Conservation (phyloP, 2,888 invertebrate genomes). For the Noctuana brunneofusca region DNA sequence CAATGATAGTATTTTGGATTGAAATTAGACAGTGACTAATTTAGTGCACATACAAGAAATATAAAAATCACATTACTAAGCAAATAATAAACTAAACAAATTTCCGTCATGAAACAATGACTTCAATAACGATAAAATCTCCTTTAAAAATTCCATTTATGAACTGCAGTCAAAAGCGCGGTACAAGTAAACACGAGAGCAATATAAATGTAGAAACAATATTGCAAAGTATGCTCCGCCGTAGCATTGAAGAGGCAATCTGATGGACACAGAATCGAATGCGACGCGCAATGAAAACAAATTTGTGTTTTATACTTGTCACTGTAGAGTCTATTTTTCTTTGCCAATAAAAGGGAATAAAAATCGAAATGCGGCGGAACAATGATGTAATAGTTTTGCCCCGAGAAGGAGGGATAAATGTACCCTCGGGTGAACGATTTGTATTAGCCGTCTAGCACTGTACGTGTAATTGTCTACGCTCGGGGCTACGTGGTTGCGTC, state of each 20-base stretch:
- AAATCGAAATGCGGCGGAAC: conserved; percentile 54
- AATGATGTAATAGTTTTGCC: conserved; percentile 72
- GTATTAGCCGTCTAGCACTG: conserved; percentile 80
- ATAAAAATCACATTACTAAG: not conserved
- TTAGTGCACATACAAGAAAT: not conserved
- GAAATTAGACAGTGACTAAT: not conserved
- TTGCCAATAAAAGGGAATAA: conserved; percentile 45
- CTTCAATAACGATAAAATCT: conserved; percentile 44
- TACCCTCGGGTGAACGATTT: conserved; percentile 77
- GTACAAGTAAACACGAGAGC: conserved; percentile 44
- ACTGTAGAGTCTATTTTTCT: conserved; percentile 49
- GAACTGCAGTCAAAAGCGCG: conserved; percentile 35
- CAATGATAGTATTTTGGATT: no score
- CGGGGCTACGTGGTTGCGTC: conserved; percentile 60
- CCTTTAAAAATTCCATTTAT: conserved; percentile 46
- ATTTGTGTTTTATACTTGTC: conserved; percentile 48
- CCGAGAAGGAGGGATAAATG: conserved; percentile 65
- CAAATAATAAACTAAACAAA: not conserved
- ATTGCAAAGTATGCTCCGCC: conserved; percentile 44
- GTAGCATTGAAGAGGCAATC: conserved; percentile 30
- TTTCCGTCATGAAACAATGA: conserved; percentile 13
- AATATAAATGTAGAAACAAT: conserved; percentile 45
- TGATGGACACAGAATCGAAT: conserved; percentile 31
- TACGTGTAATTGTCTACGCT: conserved; percentile 78
- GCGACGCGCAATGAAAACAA: conserved; percentile 42